Base-by-base conservation (phyloP, 2,888 invertebrate genomes). In the Mechanitis mazaeus region DNA sequence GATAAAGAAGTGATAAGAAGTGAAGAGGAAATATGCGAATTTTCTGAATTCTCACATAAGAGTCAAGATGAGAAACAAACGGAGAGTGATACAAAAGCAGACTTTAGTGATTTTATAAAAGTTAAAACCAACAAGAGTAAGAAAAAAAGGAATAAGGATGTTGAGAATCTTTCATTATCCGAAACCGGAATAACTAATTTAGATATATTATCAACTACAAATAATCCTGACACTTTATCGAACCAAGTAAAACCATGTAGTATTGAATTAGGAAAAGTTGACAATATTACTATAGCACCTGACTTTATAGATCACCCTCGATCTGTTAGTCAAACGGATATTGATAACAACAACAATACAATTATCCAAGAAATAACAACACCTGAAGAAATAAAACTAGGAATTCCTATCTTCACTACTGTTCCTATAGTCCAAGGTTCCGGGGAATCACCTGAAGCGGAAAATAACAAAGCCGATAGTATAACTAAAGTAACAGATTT, bases 321-420 rank as follows among this genome's bases (percentile, higher is more conserved):
- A 56, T 81, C 87, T 12, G 71, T 75, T 33, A 89, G 87, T 65
- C 83, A 87, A 64, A 79, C 81, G 64, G 61, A 75, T 11, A 81
- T 84, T 59, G 70, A 76, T 63, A 84, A 84, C 64, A 89, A 88
- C 60, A 89, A 87, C 56, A 87, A 85, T 62, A 84, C 75, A 53
- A 55, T 78, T 2, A 87, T 88, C 63, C 77, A 78, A 71, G 88
- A 89, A 75, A 73, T 88, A 45, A 71, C 71, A 38, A 64, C 72
- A 58, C 46, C 70, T 5, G 76, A 76, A 56, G 77, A 77, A 35
- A 33, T 68, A 0, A 77, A 75, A 60, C 65, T 75, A 57, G 69
- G 64, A 12, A 71, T 77, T 57, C 75, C 77, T 35, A 46, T 73
- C 54, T 64, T 69, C 55, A 60, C 71, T 54, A 71, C 76, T 42